These are phyloP conservation scores for Anas platyrhynchos DNA, from an alignment of 2,113 vertebrate species.

Conservation along the genomic window DNA sequence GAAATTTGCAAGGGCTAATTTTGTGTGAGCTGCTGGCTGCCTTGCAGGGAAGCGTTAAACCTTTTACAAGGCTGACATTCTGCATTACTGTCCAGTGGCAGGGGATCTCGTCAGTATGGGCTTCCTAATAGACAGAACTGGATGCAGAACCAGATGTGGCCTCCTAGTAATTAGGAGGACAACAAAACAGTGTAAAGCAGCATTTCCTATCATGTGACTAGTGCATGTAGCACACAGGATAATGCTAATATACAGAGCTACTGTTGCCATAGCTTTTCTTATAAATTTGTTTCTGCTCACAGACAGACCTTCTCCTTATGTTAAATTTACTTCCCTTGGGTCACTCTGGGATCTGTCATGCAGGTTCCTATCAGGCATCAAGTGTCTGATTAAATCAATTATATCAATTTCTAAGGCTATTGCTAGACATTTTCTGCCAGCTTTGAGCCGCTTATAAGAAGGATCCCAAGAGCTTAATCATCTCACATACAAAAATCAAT, in stretches of 20 bases:
- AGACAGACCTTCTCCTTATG: neutral
- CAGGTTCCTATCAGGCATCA: neutral
- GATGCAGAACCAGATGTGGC: neutral
- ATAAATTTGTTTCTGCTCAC: neutral
- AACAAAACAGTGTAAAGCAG: neutral
- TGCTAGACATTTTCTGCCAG: neutral
- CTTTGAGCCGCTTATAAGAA: neutral
- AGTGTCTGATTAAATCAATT: conserved; percentile 26
- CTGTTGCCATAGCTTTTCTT: neutral
- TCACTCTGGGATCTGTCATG: neutral
- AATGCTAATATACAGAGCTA: neutral
- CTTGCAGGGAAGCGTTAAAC: neutral
- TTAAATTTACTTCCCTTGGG: neutral
- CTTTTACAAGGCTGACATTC: neutral
- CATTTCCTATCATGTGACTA: neutral
- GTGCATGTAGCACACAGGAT: neutral
- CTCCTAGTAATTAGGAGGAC: neutral
- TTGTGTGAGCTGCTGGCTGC: neutral
- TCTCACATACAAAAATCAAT: neutral
- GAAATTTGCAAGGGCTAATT: neutral
- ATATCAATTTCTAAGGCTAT: conserved; percentile 27
- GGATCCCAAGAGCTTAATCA: neutral
- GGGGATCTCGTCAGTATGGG: neutral
- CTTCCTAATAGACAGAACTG: neutral
- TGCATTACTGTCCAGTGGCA: neutral